Evolutionary conservation across 2,888 invertebrate genomes (phyloP).

Genomic region (Cylloceria caligata): DNA sequence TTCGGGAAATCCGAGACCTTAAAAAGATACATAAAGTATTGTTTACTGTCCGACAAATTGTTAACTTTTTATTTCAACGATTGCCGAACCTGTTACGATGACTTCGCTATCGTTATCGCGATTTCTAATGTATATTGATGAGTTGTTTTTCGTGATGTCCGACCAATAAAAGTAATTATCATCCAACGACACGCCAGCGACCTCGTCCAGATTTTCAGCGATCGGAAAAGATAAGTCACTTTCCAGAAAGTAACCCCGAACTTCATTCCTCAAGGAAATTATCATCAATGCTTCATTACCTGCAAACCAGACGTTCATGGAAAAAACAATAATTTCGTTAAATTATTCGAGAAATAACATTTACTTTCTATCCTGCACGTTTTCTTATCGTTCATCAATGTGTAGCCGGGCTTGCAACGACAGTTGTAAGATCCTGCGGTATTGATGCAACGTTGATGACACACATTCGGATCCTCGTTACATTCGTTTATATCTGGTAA

Average conservation of each 20-base stretch:
- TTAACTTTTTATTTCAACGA: no score
- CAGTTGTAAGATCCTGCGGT: conserved; percentile 87
- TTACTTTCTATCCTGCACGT: conserved; percentile 86
- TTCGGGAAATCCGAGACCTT: conserved; percentile 90
- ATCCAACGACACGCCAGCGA: conserved; percentile 90
- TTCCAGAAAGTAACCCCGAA: conserved; percentile 88
- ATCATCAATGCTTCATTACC: conserved; percentile 89
- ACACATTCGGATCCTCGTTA: conserved; percentile 86
- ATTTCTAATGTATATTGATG: conserved; percentile 89
- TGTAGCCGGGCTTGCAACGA: conserved; percentile 87
- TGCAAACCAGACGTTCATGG: conserved; percentile 73
- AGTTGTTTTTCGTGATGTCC: conserved; percentile 89
- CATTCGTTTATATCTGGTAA: conserved; percentile 88
- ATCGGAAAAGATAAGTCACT: conserved; percentile 86
- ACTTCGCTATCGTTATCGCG: conserved; percentile 88
- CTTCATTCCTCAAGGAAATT: conserved; percentile 88
- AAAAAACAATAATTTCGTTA: not conserved
- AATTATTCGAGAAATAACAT: not conserved
- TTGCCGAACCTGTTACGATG: conserved; percentile 79
- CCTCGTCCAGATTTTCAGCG: conserved; percentile 86
- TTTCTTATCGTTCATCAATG: conserved; percentile 85
- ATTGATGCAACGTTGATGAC: conserved; percentile 90
- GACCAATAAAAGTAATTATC: conserved; percentile 92
- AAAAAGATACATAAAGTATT: no score
- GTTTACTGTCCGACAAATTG: no score